Percentiles rank a stretch among this genome's conserved stretches.
phyloP scores from a whole-genome alignment of 2,888 invertebrate genomes.

The Dione juno region DNA sequence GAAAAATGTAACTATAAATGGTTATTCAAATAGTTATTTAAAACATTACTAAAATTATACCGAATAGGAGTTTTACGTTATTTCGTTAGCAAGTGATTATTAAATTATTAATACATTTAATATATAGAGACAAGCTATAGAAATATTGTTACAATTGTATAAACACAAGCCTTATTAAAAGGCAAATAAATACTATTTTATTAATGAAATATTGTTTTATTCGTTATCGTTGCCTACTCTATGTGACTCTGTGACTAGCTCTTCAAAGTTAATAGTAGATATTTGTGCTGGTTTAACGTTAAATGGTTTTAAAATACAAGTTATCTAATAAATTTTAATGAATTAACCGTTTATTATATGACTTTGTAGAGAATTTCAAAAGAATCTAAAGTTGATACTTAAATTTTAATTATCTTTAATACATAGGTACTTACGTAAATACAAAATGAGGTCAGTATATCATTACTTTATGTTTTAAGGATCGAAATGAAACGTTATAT shows the following conservation, averaged over 20 bases:
- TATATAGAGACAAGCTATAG: conserved; percentile 6
- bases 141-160: conserved; percentile 1
- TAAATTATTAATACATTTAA: not conserved
- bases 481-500: too few relatives aligned
- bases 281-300: conserved; percentile 20
- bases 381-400: not conserved
- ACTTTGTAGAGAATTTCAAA: not conserved
- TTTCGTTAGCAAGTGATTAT: not conserved
- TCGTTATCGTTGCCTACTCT: not conserved
- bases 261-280: conserved; percentile 2
- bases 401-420: not conserved
- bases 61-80: not conserved
- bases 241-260: conserved; percentile 2
- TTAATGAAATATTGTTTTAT: not conserved
- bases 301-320: conserved; percentile 8
- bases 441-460: not conserved
- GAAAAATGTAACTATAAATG: too few relatives aligned
- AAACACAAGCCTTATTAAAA: conserved; percentile 1
- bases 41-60: too few relatives aligned
- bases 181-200: not conserved
- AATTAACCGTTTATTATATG: conserved; percentile 2
- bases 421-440: not conserved
- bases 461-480: not conserved
- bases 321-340: not conserved
- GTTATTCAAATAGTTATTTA: too few relatives aligned